A percentile compares a stretch with the other conserved stretches of the same genome.
These are phyloP conservation scores for Podabrus alpinus DNA, from an alignment of 2,888 invertebrate genomes.

Conservation along the genomic window DNA sequence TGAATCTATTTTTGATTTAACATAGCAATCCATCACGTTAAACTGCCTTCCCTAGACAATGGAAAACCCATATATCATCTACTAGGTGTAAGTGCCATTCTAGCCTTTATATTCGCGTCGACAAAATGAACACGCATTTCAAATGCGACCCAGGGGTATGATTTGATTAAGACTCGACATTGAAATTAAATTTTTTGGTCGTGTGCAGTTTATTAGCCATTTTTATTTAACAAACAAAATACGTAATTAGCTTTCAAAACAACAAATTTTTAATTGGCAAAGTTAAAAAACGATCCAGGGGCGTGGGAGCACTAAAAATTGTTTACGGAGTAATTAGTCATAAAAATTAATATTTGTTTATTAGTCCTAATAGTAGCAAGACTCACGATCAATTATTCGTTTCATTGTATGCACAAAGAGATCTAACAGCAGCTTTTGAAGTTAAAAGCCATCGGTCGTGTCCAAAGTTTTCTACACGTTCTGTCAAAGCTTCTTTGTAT, in stretches of 20 bases:
- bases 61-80: conserved; percentile 38
- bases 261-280: background rate
- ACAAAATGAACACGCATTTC: conserved; percentile 4
- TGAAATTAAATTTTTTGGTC: conserved; percentile 18
- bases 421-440: background rate
- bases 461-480: conserved; percentile 4
- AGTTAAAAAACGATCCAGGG: background rate
- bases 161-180: conserved; percentile 35
- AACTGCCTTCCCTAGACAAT: conserved; percentile 37
- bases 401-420: background rate
- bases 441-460: conserved; percentile 3
- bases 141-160: conserved; percentile 29
- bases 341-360: background rate
- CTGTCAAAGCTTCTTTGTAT: conserved; percentile 3
- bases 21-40: conserved; percentile 39
- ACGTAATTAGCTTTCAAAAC: background rate
- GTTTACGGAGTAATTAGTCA: background rate
- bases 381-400: background rate
- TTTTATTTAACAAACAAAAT: background rate
- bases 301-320: background rate
- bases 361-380: background rate
- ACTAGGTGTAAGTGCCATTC: conserved; percentile 29
- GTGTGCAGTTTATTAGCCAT: conserved; percentile 1
- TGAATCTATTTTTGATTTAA: conserved; percentile 34
- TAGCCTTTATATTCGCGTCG: conserved; percentile 17